A percentile compares a stretch with the other conserved stretches of the same genome.
Conservation (phyloP, 92 coral and sea anemone species). For the Phymanthus crucifer region DNA sequence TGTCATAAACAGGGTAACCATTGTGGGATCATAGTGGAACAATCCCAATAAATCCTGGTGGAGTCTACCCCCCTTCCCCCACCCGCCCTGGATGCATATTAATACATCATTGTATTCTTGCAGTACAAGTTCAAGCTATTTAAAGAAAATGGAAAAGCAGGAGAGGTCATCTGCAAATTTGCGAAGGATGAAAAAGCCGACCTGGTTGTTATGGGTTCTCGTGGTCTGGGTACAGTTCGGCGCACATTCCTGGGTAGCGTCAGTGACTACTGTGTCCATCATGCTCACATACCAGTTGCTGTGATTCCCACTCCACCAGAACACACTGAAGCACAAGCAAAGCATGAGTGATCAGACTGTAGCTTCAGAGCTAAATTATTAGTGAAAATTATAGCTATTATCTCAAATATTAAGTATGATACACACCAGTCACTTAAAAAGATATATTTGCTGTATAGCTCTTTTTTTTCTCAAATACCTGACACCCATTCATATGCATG, state of each 20-base stretch:
- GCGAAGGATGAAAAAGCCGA: constrained; percentile 52
- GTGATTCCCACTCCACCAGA: constrained; percentile 51
- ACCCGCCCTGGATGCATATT: no score
- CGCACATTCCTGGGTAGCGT: constrained; percentile 81
- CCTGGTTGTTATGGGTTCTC: constrained; percentile 66
- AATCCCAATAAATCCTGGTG: no score
- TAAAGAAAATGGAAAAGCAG: constrained; percentile 13
- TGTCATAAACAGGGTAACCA: no score
- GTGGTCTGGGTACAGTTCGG: constrained; percentile 72
- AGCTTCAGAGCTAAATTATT: background rate
- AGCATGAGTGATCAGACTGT: no score
- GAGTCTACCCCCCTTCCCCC: no score
- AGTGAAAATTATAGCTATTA: background rate
- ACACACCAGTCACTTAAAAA: background rate
- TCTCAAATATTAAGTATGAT: background rate
- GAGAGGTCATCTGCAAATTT: constrained; percentile 73
- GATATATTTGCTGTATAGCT: no score
- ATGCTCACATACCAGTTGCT: constrained; percentile 60
- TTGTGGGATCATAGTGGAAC: no score
- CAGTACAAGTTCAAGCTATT: background rate
- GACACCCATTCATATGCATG: no score
- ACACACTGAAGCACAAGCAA: background rate
- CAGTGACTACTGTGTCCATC: constrained; percentile 82
- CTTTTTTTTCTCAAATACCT: no score
- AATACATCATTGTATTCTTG: constrained; percentile 18